These are phyloP conservation scores for Drosophila saltans DNA, from an alignment of 1,140 invertebrate species.

Conservation along the genomic window DNA sequence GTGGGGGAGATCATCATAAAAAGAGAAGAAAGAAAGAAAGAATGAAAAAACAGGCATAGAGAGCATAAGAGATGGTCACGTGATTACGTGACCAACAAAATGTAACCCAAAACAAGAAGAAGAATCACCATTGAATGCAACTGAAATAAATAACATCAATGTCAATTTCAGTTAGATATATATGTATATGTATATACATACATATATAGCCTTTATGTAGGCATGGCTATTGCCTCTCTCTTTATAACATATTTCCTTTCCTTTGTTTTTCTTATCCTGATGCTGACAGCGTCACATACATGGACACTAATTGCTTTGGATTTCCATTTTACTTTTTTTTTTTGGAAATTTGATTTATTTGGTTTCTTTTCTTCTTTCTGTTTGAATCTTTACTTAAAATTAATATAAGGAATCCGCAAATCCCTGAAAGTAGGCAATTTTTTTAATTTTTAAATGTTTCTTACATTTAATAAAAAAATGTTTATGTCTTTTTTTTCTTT, in stretches of 20 bases:
- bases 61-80: neutral
- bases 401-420: neutral
- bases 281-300: no score
- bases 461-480: no score
- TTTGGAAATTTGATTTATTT: no score
- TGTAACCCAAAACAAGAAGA: neutral
- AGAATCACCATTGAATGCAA: neutral
- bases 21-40: no score
- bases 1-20: slow-evolving; percentile 7
- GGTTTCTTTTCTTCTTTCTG: no score
- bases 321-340: no score
- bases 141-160: slow-evolving; percentile 5
- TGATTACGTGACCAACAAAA: slow-evolving; percentile 4
- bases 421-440: neutral
- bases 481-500: no score
- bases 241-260: no score
- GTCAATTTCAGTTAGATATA: neutral
- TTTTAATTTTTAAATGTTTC: no score
- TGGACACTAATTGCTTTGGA: neutral
- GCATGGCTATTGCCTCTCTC: no score
- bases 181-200: neutral
- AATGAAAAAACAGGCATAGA: neutral
- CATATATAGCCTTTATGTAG: neutral
- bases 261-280: no score
- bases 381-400: neutral